Evolutionary conservation across 2,113 vertebrate genomes (phyloP).

Genomic region (Genyomyrus donnyi): DNA sequence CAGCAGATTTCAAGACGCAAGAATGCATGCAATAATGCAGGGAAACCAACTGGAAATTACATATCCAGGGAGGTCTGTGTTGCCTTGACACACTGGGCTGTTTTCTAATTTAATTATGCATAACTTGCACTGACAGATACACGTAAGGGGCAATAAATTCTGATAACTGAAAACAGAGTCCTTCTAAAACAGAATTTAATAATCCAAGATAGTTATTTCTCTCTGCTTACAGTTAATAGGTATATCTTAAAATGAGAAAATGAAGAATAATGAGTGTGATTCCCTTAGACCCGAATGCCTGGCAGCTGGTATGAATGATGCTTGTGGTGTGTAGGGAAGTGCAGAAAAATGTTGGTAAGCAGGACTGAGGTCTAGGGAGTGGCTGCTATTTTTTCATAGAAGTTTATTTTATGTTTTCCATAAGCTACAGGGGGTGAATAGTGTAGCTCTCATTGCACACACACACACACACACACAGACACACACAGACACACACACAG

Average conservation of each 20-base stretch:
- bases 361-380: not conserved
- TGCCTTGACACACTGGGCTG: not conserved
- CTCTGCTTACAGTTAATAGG: not conserved
- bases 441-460: not conserved
- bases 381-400: not conserved
- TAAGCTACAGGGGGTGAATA: not conserved
- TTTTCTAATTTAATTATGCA: not conserved
- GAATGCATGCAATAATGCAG: not conserved
- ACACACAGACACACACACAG: too few species aligned
- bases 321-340: not conserved
- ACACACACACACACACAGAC: not conserved
- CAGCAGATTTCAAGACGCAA: not conserved
- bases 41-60: not conserved
- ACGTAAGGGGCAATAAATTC: not conserved
- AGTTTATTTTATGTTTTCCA: not conserved
- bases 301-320: not conserved
- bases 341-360: not conserved
- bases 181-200: too few species aligned
- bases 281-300: not conserved
- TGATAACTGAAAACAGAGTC: not conserved
- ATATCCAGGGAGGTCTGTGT: not conserved
- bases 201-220: not conserved
- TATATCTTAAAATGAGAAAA: not conserved
- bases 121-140: not conserved
- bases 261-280: slow-evolving; percentile 25